Evolutionary conservation across 2,797 vertebrate genomes (phyloP), one percentile per base, ranked within the genome.

Genomic region (Euphonia xanthogaster): DNA sequence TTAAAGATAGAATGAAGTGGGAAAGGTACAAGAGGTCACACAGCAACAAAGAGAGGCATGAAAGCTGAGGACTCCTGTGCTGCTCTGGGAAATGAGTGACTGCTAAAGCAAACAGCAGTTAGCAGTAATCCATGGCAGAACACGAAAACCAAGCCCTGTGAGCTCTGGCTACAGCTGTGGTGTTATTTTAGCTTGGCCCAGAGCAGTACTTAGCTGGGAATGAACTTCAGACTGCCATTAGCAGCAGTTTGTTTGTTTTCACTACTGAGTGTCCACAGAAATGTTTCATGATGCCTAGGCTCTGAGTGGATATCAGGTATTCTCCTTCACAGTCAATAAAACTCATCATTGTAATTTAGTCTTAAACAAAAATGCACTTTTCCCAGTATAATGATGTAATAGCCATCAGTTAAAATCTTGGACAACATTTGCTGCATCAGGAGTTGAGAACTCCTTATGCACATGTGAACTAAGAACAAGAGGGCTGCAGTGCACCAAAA

Each of bases 1-100:
- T 95, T 91, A 86, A 94, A 93, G 94, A 95, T 86, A 97, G 90
- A 90, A 93, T 65, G 17, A 96, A 96, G 92, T 94, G 93, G 83
- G 44, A 93, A 95, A 87, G 57, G 90, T 90, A 73, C 93, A 95
- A 83, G 87, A 94, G 94, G 95, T 94, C 94, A 94, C 25, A 45
- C 12, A 90, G 68, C 30, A 94, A 74, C 93, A 94, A 85, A 92
- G 84, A 70, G 63, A 71, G 35, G 57, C 76, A 86, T 44, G 79
- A 95, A 91, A 86, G 66, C 72, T 42, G 54, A 27, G 74, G 21
- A 67, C 70, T 50, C 61, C 53, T 60, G n/a, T 80, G 33, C 82
- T 79, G 76, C 85, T 33, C 74, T 72, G 68, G 82, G 94, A 94
- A 96, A 94, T 13, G 44, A 88, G 58, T 51, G 90, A 75, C 76